These are phyloP conservation scores for Cherax destructor DNA, from an alignment of 1,140 invertebrate species.

Conservation along the genomic window DNA sequence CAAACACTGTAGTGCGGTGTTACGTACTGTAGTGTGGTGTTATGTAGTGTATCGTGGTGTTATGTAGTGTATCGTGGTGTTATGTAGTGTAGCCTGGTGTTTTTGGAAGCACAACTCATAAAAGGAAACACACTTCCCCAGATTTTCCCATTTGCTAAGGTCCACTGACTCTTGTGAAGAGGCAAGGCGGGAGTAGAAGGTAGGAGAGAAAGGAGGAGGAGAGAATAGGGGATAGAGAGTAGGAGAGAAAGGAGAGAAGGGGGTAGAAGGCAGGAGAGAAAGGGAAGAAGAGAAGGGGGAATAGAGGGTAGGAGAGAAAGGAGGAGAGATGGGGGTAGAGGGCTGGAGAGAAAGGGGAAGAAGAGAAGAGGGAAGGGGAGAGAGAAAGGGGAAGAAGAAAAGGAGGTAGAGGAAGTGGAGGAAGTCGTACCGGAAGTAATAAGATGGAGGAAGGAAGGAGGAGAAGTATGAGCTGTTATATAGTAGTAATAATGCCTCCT, in stretches of 20 bases:
- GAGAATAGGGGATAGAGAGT: background rate
- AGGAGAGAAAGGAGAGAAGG: background rate
- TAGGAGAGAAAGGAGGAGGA: background rate
- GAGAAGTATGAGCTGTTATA: too few species aligned
- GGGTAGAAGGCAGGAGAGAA: background rate
- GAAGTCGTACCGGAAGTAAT: background rate
- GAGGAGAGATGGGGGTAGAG: background rate
- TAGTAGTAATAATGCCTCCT: too few species aligned
- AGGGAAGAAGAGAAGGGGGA: background rate
- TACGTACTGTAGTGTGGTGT: background rate
- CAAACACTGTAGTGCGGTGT: too few species aligned
- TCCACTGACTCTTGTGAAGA: background rate
- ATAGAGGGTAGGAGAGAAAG: background rate
- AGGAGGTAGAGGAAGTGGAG: background rate
- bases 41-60: too few species aligned
- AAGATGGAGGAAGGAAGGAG: background rate
- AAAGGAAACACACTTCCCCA: background rate
- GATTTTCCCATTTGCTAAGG: background rate
- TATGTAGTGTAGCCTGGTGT: too few species aligned
- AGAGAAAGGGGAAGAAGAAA: background rate
- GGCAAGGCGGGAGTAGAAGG: background rate
- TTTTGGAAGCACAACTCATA: background rate
- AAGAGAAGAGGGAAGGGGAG: background rate
- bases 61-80: too few species aligned
- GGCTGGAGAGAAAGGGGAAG: background rate